Base-by-base conservation (phyloP, 2,888 invertebrate genomes). In the Sinotaia quadrata region DNA sequence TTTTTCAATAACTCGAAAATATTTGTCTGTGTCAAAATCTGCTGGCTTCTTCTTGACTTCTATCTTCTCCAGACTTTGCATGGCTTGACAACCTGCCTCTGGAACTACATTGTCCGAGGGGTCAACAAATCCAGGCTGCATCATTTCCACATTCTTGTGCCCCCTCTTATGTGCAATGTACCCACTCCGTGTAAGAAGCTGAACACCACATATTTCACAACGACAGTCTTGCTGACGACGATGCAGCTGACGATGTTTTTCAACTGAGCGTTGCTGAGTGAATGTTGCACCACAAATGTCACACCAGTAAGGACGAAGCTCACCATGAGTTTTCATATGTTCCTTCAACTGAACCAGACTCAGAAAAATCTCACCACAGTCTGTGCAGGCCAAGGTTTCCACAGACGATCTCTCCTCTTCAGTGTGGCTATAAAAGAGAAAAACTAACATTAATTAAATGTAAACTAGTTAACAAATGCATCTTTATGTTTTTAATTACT, bases 191-290 rank as follows among this genome's bases (percentile, higher is more conserved):
- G 73, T 70, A 0, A 73, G 62, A 21, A 73, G 54, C 67, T 73
- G 67, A 12, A 73, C 73, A 18, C 73, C 73, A 47, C 73, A 73
- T 8, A 73, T 70, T 61, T 73, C 68, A 41, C 73, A 73, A 15
- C 49, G 47, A 33, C 69, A 71, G 52, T 68, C 68, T 44, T 65
- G 57, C 27, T 66, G 61, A 27, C 47, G 61, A 2, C 52, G 18
- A 44, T 73, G 73, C 12, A 71, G 51, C 24, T 49, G 24, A 0
- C 24, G 21, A 44, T 73, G 73, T 27, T 68, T 70, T 31, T 70
- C 66, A 34, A 66, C 47, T 5, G 49, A 29, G 18, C 47, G 51
- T 41, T 66, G 68, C 36, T 51, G 65, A n/a, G 37, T 65, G 60
- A 70, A 73, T 37, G 70, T 68, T 15, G 58, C 67, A 1, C 70